Percentiles rank a stretch among this genome's conserved stretches.
phyloP scores from a whole-genome alignment of 2,888 invertebrate genomes.

The Molorchus minor region DNA sequence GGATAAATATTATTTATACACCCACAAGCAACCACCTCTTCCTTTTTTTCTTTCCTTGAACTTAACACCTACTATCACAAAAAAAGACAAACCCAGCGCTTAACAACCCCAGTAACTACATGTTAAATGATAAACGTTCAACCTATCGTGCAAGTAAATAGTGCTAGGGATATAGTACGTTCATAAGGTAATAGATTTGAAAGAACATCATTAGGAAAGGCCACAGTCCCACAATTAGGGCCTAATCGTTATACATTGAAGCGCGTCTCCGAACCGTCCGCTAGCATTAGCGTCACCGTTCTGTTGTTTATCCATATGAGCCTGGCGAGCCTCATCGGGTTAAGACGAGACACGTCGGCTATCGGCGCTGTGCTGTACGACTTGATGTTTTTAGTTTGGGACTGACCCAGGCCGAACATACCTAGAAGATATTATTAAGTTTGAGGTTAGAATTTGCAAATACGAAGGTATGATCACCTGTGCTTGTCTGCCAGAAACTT shows the following conservation, averaged over 20 bases:
- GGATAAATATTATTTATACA: no score
- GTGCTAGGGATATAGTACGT: constrained; percentile 12
- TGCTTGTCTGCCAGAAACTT: constrained; percentile 97
- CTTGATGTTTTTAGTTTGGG: constrained; percentile 95
- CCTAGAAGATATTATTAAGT: constrained; percentile 63
- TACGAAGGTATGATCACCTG: constrained; percentile 67
- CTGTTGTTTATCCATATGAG: constrained; percentile 96
- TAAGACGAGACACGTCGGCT: constrained; percentile 85
- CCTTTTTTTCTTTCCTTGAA: not conserved
- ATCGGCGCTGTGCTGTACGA: constrained; percentile 94
- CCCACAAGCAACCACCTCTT: no score
- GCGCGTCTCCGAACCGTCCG: constrained; percentile 93
- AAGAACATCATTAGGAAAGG: constrained; percentile 53
- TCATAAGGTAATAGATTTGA: constrained; percentile 39
- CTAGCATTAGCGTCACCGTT: constrained; percentile 91
- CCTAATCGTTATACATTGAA: constrained; percentile 73
- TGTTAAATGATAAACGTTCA: constrained; percentile 14
- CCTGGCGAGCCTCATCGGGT: constrained; percentile 89
- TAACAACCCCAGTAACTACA: constrained; percentile 18
- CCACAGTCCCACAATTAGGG: constrained; percentile 46
- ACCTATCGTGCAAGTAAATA: constrained; percentile 21
- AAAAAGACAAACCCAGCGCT: constrained; percentile 9
- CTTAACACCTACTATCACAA: constrained; percentile 20
- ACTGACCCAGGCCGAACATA: constrained; percentile 97
- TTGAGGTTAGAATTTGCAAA: not conserved